Base-by-base conservation (phyloP, 2,113 vertebrate genomes). In the Phodopus roborovskii region DNA sequence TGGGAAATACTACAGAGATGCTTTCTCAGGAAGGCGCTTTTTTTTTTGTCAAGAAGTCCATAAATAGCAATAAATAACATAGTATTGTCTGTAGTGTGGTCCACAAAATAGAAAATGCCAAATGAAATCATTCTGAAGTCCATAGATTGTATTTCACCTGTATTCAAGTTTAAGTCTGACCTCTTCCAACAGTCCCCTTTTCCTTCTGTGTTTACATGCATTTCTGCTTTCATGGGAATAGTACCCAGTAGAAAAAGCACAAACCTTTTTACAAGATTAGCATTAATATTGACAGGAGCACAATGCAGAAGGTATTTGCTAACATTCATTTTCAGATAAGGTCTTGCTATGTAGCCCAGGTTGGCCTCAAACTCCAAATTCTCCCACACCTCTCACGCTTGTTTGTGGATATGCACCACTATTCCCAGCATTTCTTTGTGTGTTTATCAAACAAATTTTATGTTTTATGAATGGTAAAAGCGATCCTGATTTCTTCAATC, bases 211-310 rank as follows among this genome's bases (percentile, higher is more conserved):
- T 95, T 77, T 79, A 64, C 60, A 88, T 15, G 0, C 22, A 68
- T 70, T 89, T 94, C 60, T 68, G 60, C 17, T n/a, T 94, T 87
- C n/a, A 33, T 48, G 15, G 82, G 91, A 95, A 84, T 16, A 28
- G 45, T 89, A 73, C 53, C 62, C 19, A 15, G n/a, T 24, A 70
- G 33, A 17, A 13, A 66, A 86, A 6, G 3, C 36, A 78, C 11
- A 22, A 88, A 0, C 58, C 0, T 58, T 95, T 83, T 86, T 19
- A 53, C n/a, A 96, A 93, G n/a, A 7, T 88, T 42, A 64, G 75
- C 3, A 70, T 68, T 58, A 42, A 86, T 11, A 42, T 11, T 86
- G 85, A 82, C 50, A 78, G 36, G 81, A 93, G 53, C 45, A 74
- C 7, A 83, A 39, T 33, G 42, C 13, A 33, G 53, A 7, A 9